phyloP scores from a whole-genome alignment of 2,113 vertebrate genomes.

The Hemichromis elongatus region DNA sequence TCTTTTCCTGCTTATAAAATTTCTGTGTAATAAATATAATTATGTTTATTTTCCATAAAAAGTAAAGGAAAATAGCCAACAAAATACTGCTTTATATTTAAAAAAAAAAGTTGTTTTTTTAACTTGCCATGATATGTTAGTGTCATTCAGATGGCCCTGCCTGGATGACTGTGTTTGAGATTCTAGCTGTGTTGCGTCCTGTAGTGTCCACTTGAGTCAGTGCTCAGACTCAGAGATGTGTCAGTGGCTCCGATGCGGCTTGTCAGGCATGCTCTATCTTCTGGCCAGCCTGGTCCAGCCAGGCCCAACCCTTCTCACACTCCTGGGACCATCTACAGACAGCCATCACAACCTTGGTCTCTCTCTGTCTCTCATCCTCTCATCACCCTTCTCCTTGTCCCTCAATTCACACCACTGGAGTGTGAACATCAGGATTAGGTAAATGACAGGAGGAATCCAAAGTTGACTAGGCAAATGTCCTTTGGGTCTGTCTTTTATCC shows the following conservation, averaged over 20 bases:
- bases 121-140: background rate
- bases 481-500: constrained; percentile 34
- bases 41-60: background rate
- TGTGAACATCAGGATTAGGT: constrained; percentile 66
- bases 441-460: constrained; percentile 58
- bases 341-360: constrained; percentile 57
- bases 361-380: constrained; percentile 54
- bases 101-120: background rate
- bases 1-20: background rate
- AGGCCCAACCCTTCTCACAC: constrained; percentile 32
- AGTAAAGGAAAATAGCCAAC: background rate
- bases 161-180: constrained; percentile 52
- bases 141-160: constrained; percentile 34
- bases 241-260: constrained; percentile 71
- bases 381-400: constrained; percentile 58
- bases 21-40: background rate
- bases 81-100: background rate
- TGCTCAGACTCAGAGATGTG: constrained; percentile 57
- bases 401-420: constrained; percentile 58
- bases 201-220: constrained; percentile 64
- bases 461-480: constrained; percentile 58
- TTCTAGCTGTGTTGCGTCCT: constrained; percentile 38
- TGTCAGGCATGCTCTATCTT: constrained; percentile 71
- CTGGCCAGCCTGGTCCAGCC: constrained; percentile 51
- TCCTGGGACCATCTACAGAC: constrained; percentile 62